These are phyloP conservation scores for Agonopterix alstromeriana DNA, from an alignment of 2,888 invertebrate genomes.

Conservation along the genomic window DNA sequence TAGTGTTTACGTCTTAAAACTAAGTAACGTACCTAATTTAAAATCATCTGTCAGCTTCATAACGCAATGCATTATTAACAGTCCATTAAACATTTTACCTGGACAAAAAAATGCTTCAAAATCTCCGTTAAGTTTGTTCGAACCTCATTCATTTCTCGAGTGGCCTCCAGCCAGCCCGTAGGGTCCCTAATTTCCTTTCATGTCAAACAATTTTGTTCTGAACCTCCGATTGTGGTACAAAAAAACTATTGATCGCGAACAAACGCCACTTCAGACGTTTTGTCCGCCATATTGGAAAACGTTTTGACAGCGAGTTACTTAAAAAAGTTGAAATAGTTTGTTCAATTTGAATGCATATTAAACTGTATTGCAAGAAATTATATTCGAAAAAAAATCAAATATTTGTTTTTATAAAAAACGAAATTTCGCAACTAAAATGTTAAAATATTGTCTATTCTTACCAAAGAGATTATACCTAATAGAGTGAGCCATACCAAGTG, in stretches of 20 bases:
- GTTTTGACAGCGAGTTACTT: conserved; percentile 52
- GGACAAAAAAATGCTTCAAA: conserved; percentile 56
- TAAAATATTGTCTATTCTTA: too few relatives aligned
- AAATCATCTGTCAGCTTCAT: conserved; percentile 25
- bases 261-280: conserved; percentile 67
- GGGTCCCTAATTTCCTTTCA: conserved; percentile 67
- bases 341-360: too few relatives aligned
- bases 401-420: too few relatives aligned
- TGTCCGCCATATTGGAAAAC: conserved; percentile 70
- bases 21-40: too few relatives aligned
- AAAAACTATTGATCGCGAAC: conserved; percentile 70
- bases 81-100: conserved; percentile 56
- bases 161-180: conserved; percentile 37
- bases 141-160: conserved; percentile 61
- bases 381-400: too few relatives aligned
- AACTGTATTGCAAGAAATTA: not conserved
- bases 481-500: too few relatives aligned
- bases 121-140: conserved; percentile 58
- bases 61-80: conserved; percentile 50
- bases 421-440: too few relatives aligned
- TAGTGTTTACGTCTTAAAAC: too few relatives aligned
- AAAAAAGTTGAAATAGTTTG: not conserved
- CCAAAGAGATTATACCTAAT: too few relatives aligned
- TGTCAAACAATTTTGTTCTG: conserved; percentile 42
- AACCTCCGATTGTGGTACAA: conserved; percentile 63